Conservation (phyloP, 2,888 invertebrate genomes). For the Agrotis puta region DNA sequence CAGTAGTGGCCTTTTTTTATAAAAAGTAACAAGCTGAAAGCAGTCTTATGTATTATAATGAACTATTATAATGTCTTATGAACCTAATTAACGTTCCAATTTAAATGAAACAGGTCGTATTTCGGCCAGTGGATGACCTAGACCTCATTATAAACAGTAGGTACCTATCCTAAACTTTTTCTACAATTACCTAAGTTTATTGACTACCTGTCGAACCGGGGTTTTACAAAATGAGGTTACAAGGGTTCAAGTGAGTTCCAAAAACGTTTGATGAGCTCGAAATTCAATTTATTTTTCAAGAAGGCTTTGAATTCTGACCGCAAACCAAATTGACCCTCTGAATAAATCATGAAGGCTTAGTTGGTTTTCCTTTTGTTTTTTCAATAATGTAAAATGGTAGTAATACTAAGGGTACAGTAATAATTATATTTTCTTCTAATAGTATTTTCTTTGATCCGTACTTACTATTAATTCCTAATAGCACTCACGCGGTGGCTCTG, state of each 20-base stretch:
- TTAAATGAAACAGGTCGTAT: too few species aligned
- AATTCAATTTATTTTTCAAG: conserved; percentile 49
- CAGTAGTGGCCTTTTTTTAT: too few species aligned
- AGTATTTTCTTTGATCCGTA: neutral
- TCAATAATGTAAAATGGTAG: neutral
- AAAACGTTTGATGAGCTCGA: conserved; percentile 30
- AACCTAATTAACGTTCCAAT: too few species aligned
- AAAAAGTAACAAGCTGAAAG: too few species aligned
- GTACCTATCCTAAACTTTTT: neutral
- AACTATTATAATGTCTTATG: too few species aligned
- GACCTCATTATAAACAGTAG: too few species aligned
- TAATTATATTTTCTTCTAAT: neutral
- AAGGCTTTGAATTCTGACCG: conserved; percentile 27
- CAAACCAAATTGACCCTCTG: conserved; percentile 47
- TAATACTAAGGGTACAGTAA: neutral
- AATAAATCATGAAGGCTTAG: conserved; percentile 43
- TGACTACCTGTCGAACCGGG: neutral
- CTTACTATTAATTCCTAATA: neutral
- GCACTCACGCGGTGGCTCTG: too few species aligned
- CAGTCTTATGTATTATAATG: too few species aligned
- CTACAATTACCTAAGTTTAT: neutral
- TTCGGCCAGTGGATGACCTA: too few species aligned
- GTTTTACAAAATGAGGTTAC: conserved; percentile 25
- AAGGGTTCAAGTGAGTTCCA: conserved; percentile 12
- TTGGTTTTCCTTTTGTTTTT: conserved; percentile 25